Percentiles rank a stretch among this genome's conserved stretches.
Evolutionary conservation across 2,113 vertebrate genomes (phyloP).

Genomic region (Gambusia affinis): DNA sequence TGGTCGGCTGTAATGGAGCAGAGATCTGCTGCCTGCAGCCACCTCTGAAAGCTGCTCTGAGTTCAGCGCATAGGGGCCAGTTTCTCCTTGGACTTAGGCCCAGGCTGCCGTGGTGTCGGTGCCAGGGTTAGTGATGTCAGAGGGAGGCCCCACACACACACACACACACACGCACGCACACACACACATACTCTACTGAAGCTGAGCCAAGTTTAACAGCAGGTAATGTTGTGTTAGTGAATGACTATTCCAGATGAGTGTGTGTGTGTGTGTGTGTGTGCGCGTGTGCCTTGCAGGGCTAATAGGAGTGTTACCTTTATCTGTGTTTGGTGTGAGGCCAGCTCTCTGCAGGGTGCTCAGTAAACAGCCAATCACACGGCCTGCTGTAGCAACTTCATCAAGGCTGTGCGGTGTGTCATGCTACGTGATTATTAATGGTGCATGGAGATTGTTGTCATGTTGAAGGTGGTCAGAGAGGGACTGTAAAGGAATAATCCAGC

Average conservation of each 20-base stretch:
- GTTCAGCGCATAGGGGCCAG: neutral
- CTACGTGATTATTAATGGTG: neutral
- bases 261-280: constrained; percentile 5
- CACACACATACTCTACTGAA: no score
- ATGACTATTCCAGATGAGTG: neutral
- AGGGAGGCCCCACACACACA: neutral
- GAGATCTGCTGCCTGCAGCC: neutral
- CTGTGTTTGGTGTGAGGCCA: constrained; percentile 3
- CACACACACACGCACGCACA: no score
- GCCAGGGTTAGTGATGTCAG: constrained; percentile 23
- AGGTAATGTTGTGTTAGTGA: neutral
- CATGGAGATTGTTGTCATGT: neutral
- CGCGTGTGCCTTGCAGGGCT: neutral
- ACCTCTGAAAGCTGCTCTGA: constrained; percentile 1
- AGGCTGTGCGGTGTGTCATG: neutral
- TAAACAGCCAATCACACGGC: neutral
- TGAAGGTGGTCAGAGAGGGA: neutral
- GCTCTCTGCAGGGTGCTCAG: neutral
- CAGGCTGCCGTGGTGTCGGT: neutral
- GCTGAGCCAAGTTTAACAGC: constrained; percentile 14
- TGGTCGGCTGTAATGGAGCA: no score
- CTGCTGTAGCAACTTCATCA: neutral
- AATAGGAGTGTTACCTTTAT: no score
- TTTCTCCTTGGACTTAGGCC: constrained; percentile 4
- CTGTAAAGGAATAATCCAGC: neutral